Evolutionary conservation across 2,113 vertebrate genomes (phyloP).

Genomic region (Tachycineta bicolor): DNA sequence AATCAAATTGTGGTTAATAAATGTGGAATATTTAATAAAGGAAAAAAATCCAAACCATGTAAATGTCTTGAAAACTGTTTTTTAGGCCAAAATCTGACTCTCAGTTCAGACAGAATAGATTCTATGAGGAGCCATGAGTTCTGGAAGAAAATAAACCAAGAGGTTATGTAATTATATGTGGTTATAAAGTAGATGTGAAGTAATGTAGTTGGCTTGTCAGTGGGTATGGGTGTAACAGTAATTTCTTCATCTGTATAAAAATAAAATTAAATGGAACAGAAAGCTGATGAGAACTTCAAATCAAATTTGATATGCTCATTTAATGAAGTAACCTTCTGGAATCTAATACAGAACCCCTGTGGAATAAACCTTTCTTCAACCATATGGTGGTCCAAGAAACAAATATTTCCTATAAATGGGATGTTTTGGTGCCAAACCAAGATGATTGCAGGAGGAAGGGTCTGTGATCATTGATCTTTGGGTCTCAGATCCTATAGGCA

Average conservation of each 20-base stretch:
- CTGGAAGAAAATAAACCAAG: constrained; percentile 72
- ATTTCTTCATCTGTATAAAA: constrained; percentile 76
- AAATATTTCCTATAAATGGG: constrained; percentile 32
- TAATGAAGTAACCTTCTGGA: constrained; percentile 70
- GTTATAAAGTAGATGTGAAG: constrained; percentile 72
- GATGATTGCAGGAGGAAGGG: constrained; percentile 1
- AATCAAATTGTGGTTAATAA: constrained; percentile 63
- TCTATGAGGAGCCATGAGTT: constrained; percentile 54
- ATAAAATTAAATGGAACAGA: constrained; percentile 72
- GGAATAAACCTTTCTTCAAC: constrained; percentile 46
- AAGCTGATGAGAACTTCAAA: constrained; percentile 67
- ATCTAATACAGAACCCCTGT: constrained; percentile 41
- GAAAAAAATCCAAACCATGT: constrained; percentile 21
- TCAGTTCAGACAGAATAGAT: constrained; percentile 65
- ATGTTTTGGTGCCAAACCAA: constrained; percentile 6
- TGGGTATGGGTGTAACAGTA: constrained; percentile 74
- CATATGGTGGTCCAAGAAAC: constrained; percentile 42
- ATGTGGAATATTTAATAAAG: constrained; percentile 45
- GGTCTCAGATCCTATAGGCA: background rate
- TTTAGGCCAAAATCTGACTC: constrained; percentile 40
- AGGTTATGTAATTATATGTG: constrained; percentile 71
- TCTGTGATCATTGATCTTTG: background rate
- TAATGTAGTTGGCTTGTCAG: constrained; percentile 75
- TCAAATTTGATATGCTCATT: constrained; percentile 69
- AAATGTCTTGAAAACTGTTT: constrained; percentile 22